phyloP scores from a whole-genome alignment of 2,113 vertebrate genomes.

The Pithys albifrons region DNA sequence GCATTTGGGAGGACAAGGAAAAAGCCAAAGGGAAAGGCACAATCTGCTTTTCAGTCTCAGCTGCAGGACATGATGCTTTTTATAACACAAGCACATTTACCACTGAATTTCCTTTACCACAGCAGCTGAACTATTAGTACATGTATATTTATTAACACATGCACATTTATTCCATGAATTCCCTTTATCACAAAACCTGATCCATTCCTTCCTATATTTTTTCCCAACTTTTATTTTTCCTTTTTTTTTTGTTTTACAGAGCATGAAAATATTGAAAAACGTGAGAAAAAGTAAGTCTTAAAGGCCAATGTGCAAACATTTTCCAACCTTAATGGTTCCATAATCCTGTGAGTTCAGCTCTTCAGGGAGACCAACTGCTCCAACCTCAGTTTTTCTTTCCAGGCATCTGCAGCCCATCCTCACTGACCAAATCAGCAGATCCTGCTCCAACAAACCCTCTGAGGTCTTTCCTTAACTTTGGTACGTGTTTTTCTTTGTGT shows the following conservation, averaged over 20 bases:
- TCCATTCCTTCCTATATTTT: not conserved
- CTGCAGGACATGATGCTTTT: not conserved
- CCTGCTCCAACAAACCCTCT: slow-evolving; percentile 30
- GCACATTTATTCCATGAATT: not conserved
- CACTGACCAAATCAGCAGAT: slow-evolving; percentile 55
- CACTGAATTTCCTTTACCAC: not conserved
- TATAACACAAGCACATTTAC: not conserved
- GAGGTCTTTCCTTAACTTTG: slow-evolving; percentile 72
- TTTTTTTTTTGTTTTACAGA: slow-evolving; percentile 61
- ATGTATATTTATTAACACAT: not conserved
- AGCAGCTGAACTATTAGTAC: not conserved
- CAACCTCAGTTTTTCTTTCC: not conserved
- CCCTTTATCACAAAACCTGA: not conserved
- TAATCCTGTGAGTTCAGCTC: not conserved
- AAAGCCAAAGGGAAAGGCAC: not conserved
- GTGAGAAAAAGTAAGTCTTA: slow-evolving; percentile 80
- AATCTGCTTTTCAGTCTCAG: not conserved
- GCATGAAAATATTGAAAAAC: slow-evolving; percentile 79
- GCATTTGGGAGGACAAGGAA: not conserved
- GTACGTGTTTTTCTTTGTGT: slow-evolving; percentile 54
- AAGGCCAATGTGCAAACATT: not conserved
- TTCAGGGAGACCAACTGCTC: not conserved
- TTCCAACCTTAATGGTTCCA: not conserved
- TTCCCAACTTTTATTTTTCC: not conserved
- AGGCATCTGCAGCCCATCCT: slow-evolving; percentile 68